phyloP scores from a whole-genome alignment of 2,888 invertebrate species.

The Eupithecia exiguata region DNA sequence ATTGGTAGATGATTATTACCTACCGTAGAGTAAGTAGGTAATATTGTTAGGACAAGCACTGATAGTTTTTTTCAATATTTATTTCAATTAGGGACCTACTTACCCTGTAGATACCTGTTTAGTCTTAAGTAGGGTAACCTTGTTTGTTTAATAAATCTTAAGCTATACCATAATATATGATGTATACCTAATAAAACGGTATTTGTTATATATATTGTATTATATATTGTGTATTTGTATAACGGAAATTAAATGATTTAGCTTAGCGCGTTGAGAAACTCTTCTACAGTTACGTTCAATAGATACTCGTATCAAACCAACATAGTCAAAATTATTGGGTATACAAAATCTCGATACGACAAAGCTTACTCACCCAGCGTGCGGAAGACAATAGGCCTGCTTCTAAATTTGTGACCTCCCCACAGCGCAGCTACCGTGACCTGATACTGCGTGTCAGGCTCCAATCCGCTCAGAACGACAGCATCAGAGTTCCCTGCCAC shows the following conservation, averaged over 20 bases:
- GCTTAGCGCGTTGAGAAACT: background rate
- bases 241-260: background rate
- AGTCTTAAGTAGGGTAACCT: no score
- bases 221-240: no score
- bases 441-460: constrained; percentile 94
- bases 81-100: no score
- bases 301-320: background rate
- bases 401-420: constrained; percentile 91
- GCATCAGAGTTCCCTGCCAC: constrained; percentile 95
- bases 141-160: no score
- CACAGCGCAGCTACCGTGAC: constrained; percentile 93
- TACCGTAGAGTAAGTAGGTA: no score
- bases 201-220: no score
- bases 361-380: constrained; percentile 88
- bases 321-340: background rate
- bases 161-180: no score
- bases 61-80: no score
- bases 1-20: no score
- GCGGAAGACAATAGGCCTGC: constrained; percentile 94
- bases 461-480: constrained; percentile 90
- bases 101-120: no score
- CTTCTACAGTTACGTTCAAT: background rate
- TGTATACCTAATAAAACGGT: no score
- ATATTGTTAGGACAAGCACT: no score
- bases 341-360: background rate